Evolutionary conservation across 2,888 invertebrate species (phyloP).

Genomic region (Pterostichus niger): DNA sequence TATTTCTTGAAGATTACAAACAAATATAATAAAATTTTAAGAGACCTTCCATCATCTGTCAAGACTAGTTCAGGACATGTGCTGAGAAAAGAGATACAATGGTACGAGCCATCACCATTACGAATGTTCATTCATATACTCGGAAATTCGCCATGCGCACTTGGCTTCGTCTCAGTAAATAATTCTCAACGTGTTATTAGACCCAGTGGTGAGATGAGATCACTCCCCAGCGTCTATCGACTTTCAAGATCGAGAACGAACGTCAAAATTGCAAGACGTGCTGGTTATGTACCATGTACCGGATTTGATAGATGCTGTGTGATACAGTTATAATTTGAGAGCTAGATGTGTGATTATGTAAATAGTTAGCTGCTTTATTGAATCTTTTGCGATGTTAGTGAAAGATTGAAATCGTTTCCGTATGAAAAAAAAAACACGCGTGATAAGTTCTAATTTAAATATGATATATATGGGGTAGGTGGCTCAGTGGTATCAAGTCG

Average conservation of each 20-base stretch:
- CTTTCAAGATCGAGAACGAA: neutral
- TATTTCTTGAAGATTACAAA: no score
- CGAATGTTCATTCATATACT: no score
- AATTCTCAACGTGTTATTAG: neutral
- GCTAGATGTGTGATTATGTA: constrained; percentile 10
- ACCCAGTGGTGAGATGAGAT: neutral
- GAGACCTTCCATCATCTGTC: no score
- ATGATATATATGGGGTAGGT: no score
- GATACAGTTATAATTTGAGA: constrained; percentile 33
- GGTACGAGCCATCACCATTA: no score
- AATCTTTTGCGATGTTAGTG: neutral
- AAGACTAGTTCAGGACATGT: no score
- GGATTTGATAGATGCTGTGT: constrained; percentile 7
- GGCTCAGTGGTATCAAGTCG: no score
- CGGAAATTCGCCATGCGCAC: no score
- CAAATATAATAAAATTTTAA: no score
- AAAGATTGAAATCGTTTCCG: neutral
- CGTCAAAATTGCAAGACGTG: neutral
- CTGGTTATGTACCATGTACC: constrained; percentile 4
- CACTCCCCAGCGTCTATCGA: neutral
- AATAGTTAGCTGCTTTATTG: constrained; percentile 15
- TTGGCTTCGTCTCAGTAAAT: neutral
- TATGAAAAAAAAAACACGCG: neutral
- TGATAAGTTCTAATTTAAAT: no score
- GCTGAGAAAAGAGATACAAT: no score